These are phyloP conservation scores for Sialia sialis DNA, from an alignment of 2,113 vertebrate genomes.

Conservation along the genomic window DNA sequence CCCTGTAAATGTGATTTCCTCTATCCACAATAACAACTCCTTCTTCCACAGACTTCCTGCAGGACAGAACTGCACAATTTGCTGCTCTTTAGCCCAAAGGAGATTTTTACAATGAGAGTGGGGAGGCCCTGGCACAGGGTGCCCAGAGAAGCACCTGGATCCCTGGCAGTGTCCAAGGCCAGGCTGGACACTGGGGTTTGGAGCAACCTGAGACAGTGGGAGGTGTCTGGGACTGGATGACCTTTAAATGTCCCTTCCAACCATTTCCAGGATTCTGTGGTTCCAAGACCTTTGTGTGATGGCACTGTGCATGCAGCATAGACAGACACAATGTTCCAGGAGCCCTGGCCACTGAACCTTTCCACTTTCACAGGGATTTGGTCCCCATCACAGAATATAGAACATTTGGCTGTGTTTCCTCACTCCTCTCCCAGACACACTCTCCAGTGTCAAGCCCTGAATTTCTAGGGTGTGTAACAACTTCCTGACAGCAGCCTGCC, in stretches of 20 bases:
- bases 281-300: accelerated
- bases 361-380: not conserved
- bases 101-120: not conserved
- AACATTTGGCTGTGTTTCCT: not conserved
- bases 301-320: not conserved
- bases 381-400: not conserved
- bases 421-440: not conserved
- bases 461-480: not conserved
- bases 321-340: accelerated
- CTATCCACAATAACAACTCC: not conserved
- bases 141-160: not conserved
- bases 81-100: not conserved
- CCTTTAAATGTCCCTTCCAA: not conserved
- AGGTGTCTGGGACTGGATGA: not conserved
- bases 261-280: not conserved
- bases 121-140: not conserved
- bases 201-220: accelerated
- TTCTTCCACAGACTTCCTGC: not conserved
- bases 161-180: not conserved
- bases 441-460: not conserved
- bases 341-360: not conserved
- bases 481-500: not conserved
- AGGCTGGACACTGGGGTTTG: accelerated
- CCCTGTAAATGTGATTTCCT: not conserved
- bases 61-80: not conserved